Conservation (phyloP, 37 sponge, comb jelly and placozoan species). For the Hexactinellida sp. region DNA sequence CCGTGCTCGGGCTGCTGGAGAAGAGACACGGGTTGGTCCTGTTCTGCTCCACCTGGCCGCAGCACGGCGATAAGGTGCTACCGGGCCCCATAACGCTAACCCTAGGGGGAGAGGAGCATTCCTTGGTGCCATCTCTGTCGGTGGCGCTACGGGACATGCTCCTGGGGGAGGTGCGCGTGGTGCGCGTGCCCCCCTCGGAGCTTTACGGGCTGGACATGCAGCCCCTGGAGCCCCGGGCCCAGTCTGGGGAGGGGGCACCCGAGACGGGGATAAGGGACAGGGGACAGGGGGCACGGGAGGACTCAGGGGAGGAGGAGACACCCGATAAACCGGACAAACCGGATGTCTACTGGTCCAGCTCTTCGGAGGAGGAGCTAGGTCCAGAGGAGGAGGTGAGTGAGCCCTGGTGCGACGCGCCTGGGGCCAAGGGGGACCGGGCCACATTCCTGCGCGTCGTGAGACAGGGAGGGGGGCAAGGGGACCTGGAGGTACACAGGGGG, state of each 20-base stretch:
- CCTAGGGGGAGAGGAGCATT: not conserved
- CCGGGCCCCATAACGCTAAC: not conserved
- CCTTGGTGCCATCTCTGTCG: not conserved
- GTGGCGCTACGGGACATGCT: not conserved
- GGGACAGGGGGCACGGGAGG: not conserved
- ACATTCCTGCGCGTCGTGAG: not conserved
- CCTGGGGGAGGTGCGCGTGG: not conserved
- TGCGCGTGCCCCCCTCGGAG: not conserved
- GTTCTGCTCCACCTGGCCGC: not conserved
- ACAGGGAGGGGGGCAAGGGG: not conserved
- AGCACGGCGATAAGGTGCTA: not conserved
- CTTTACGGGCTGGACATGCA: not conserved
- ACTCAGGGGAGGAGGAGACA: not conserved
- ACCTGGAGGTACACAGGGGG: not conserved
- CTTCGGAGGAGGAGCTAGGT: not conserved
- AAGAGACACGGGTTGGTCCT: not conserved
- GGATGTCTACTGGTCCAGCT: not conserved
- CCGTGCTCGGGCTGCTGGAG: not conserved
- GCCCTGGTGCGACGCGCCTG: not conserved
- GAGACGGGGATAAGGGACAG: not conserved
- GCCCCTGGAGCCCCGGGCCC: not conserved
- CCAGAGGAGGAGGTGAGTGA: not conserved
- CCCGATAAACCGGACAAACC: not conserved
- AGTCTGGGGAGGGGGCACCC: not conserved
- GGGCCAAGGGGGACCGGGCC: not conserved